Base-by-base conservation (phyloP, 2,888 invertebrate species). In the Drosophila barbarae region DNA sequence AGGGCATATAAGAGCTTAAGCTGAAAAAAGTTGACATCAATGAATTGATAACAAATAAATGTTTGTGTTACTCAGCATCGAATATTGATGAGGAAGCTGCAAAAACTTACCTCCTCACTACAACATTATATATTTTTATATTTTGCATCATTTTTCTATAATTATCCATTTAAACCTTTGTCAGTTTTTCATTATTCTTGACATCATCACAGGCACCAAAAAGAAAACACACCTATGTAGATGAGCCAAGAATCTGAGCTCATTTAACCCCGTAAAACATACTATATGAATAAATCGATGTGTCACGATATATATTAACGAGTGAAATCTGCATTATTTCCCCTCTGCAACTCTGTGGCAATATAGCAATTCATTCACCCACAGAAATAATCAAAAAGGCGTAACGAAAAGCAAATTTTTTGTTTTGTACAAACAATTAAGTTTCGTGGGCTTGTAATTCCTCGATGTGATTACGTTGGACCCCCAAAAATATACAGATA, bases 401-500 rank as follows among this genome's bases (percentile, higher is more conserved):
- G 73, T 74, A 82, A 74, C 77, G 67, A 59, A 53, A 50, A 41
- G 23, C 41, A 21, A 66, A 56, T 44, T 61, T 61, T 50, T 38
- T n/a, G 21, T 55, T 60, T 52, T 39, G 30, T 53, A 57, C 56
- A 69, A 81, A 78, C 79, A 78, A 73, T 73, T 78, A 53, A 67
- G 74, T 76, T 79, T 74, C 35, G 74, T 74, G 60, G 56, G 52
- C 70, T 60, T 77, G 65, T 71, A 72, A 81, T 71, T 80, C 70
- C 55, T 44, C 30, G 32, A 59, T 69, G 50, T 69, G 76, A 78
- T 79, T 79, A 74, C 79, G 69, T 74, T 78, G 65, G 77, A 63
- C 65, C 57, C 57, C 57, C 50, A 54, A 51, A 44, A 44, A 54
- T 58, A 65, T 64, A 41, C 44, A 30, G 15, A 58, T 59, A 15